Percentiles rank a stretch among this genome's conserved stretches.
phyloP scores from a whole-genome alignment of 2,113 vertebrate genomes.

The Jaculus jaculus region DNA sequence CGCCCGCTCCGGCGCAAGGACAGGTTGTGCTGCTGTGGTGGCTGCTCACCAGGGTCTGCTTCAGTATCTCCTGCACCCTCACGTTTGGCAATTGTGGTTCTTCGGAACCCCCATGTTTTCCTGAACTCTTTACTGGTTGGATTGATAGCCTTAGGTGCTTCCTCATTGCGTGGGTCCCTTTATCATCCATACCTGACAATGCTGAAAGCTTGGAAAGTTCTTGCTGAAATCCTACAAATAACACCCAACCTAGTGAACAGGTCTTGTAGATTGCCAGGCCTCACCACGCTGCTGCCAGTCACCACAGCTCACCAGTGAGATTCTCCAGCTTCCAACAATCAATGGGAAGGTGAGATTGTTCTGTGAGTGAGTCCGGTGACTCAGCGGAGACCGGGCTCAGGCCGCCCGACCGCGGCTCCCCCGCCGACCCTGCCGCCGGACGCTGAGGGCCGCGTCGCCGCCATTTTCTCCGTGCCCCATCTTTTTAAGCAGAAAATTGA shows the following conservation, averaged over 20 bases:
- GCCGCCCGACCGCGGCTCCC: neutral
- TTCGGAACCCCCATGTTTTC: conserved; percentile 97
- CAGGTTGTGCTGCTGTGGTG: conserved; percentile 79
- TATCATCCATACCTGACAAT: conserved; percentile 83
- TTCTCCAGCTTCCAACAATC: neutral
- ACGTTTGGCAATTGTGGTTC: conserved; percentile 93
- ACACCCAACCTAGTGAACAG: conserved; percentile 46
- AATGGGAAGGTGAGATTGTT: conserved; percentile 25
- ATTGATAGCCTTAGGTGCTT: conserved; percentile 83
- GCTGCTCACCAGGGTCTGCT: conserved; percentile 79
- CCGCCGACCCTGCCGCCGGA: neutral
- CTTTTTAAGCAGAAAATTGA: neutral
- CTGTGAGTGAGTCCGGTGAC: conserved; percentile 56
- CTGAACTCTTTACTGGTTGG: conserved; percentile 90
- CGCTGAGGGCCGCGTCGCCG: neutral
- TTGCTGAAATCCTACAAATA: conserved; percentile 54
- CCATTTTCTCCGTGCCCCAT: conserved; percentile 18
- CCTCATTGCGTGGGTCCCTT: conserved; percentile 84
- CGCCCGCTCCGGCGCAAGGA: conserved; percentile 88
- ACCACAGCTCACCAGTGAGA: neutral
- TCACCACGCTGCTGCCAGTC: neutral
- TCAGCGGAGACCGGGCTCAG: neutral
- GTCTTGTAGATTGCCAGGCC: conserved; percentile 47
- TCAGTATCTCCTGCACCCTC: conserved; percentile 89
- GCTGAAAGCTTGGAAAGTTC: conserved; percentile 58